Percentiles rank a stretch among this genome's conserved stretches.
Conservation (phyloP, 2,113 vertebrate genomes). For the Raja brachyura region DNA sequence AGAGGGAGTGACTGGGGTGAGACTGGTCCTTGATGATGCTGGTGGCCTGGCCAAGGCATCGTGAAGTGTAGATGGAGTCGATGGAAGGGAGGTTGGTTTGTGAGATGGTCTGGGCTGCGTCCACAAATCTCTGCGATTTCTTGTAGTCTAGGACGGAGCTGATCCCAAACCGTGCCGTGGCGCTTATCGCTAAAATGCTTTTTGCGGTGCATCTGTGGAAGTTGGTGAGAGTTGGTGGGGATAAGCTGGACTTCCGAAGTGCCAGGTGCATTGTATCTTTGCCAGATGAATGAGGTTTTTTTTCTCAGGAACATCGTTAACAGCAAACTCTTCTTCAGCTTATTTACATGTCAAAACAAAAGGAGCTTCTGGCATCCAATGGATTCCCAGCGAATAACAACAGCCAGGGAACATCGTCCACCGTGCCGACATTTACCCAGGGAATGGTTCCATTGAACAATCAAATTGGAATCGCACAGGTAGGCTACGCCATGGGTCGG, state of each 20-base stretch:
- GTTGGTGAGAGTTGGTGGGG: no score
- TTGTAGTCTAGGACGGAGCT: no score
- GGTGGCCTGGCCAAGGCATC: no score
- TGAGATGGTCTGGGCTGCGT: no score
- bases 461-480: conserved; percentile 21
- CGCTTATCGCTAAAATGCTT: no score
- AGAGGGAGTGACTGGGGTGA: no score
- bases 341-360: conserved; percentile 23
- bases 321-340: background rate
- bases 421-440: background rate
- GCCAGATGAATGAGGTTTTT: background rate
- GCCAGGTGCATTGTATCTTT: background rate
- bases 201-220: no score
- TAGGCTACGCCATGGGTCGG: background rate
- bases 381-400: background rate
- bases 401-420: background rate
- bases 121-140: no score
- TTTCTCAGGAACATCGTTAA: background rate
- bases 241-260: background rate
- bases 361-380: conserved; percentile 10
- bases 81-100: no score
- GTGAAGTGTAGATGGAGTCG: no score
- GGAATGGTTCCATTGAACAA: background rate
- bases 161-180: no score
- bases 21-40: no score